A percentile compares a stretch with the other conserved stretches of the same genome.
Conservation (phyloP, 2,888 invertebrate species). For the Oxyteleia sp. region DNA sequence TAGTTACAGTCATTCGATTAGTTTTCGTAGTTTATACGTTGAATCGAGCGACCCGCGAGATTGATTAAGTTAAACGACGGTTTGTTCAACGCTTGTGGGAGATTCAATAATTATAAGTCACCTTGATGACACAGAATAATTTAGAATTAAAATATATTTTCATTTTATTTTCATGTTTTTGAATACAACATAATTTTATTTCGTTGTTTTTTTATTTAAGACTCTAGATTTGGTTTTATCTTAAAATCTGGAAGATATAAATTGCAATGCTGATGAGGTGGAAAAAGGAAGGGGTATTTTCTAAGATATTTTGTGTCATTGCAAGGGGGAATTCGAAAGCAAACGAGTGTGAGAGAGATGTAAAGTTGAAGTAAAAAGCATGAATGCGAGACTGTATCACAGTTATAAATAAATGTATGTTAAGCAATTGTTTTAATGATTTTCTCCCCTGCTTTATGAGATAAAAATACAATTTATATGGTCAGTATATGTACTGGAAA, state of each 20-base stretch:
- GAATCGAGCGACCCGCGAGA: constrained; percentile 81
- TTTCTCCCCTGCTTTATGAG: constrained; percentile 7
- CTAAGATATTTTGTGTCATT: constrained; percentile 38
- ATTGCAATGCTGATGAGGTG: too few species aligned
- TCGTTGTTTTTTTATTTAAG: too few species aligned
- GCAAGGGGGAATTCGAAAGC: constrained; percentile 61
- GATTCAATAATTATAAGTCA: constrained; percentile 47
- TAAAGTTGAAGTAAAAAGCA: constrained; percentile 76
- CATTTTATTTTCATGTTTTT: too few species aligned
- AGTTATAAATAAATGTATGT: constrained; percentile 86
- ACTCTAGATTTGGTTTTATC: too few species aligned
- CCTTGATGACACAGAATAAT: constrained; percentile 40
- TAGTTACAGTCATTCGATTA: constrained; percentile 39
- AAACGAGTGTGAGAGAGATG: constrained; percentile 77
- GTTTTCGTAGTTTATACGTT: constrained; percentile 35
- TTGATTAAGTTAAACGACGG: constrained; percentile 65
- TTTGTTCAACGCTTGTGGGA: constrained; percentile 65
- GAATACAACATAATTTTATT: too few species aligned
- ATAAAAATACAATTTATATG: too few species aligned
- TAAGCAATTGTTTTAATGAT: constrained; percentile 77
- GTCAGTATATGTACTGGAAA: too few species aligned
- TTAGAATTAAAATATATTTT: too few species aligned
- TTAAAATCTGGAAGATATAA: too few species aligned
- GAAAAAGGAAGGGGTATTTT: too few species aligned
- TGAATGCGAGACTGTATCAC: constrained; percentile 86